Evolutionary conservation across 2,797 vertebrate species (phyloP), one percentile per base, ranked within the genome.

Genomic region (Acipenser ruthenus): DNA sequence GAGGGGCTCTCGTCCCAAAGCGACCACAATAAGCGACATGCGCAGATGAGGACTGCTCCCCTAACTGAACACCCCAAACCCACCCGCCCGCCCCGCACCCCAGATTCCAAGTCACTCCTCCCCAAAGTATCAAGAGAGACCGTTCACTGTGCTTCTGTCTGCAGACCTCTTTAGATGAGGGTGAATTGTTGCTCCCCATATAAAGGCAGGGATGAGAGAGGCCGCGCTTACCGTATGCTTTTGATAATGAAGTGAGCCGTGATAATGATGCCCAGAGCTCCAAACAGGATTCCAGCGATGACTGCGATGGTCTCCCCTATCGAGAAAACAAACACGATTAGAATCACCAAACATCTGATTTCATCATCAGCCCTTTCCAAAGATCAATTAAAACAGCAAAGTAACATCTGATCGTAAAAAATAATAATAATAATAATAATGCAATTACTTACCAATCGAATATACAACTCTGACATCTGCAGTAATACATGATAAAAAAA

Each of bases 301-400:
- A 91, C 82, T 7, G 89, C 86, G 56, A 85, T 80, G 66, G 91
- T 86, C 79, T 91, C 86, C 71, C 88, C 90, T 91, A 72, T 37
- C 66, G 56, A 1, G 51, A 11, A 65, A 0, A 65, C 61, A 69
- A 1, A 66, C 7, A 18, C 12, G 50, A 37, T 47, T 50, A 55
- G 7, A 10, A 12, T 23, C 12, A 53, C 49, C 6, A 8, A n/a
- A 37, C 6, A 47, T 53, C 47, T 13, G 6, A 6, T 55, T n/a
- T 56, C 11, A 65, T 10, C 10, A 37, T 37, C 4, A 48, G 10
- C 6, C 10, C 23, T 10, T 15, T 62, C 13, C 6, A 50, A 23
- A 37, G 15, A 18, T 18, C 15, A 18, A 18, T 18, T 18, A 18
- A 18, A 18, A 18, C 49, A 65, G 51, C 51, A 47, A 18, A 53